A percentile compares a stretch with the other conserved stretches of the same genome.
Evolutionary conservation across 2,113 vertebrate species (phyloP).

Genomic region (Passer domesticus): DNA sequence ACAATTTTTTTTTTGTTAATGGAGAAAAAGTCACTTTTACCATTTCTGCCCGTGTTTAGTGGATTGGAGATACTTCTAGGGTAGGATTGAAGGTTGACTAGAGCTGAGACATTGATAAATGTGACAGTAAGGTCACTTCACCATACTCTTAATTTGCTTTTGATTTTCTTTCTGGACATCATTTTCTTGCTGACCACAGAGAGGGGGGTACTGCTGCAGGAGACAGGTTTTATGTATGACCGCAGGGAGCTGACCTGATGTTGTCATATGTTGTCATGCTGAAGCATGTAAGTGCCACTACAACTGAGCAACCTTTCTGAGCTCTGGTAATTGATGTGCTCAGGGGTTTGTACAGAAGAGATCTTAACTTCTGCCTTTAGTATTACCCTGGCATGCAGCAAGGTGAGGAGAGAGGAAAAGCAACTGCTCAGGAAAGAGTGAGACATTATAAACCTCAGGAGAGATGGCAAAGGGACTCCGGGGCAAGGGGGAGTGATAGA

Average conservation of each 20-base stretch:
- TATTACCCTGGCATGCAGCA: not conserved
- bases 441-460: not conserved
- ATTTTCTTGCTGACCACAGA: not conserved
- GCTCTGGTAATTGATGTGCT: not conserved
- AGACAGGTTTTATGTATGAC: not conserved
- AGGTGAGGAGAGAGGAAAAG: not conserved
- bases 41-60: not conserved
- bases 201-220: not conserved
- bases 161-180: not conserved
- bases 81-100: not conserved
- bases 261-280: not conserved
- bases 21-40: not conserved
- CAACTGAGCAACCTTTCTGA: not conserved
- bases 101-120: not conserved
- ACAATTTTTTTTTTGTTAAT: accelerated
- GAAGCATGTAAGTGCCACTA: not conserved
- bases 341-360: not conserved
- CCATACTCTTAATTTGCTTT: not conserved
- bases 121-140: not conserved
- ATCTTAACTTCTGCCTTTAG: not conserved
- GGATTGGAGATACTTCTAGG: not conserved
- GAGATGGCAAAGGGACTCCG: not conserved
- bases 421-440: not conserved
- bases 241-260: not conserved
- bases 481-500: not conserved